Evolutionary conservation across 2,113 vertebrate species (phyloP).

Genomic region (Engystomops pustulosus): DNA sequence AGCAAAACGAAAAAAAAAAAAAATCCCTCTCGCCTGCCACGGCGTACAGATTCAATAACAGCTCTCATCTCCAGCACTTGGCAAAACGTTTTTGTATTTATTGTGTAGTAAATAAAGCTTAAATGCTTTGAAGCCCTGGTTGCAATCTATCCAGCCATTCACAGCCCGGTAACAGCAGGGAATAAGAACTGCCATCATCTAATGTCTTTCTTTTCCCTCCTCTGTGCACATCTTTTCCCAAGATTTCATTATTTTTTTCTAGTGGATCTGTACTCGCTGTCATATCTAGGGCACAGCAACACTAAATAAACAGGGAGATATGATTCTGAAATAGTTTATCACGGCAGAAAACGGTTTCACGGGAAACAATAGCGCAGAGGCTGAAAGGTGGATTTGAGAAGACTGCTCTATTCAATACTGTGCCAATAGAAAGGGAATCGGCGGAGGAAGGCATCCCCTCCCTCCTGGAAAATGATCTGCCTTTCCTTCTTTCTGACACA

Average conservation of each 20-base stretch:
- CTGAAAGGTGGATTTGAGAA: constrained; percentile 59
- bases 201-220: constrained; percentile 61
- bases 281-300: constrained; percentile 65
- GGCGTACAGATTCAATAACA: constrained; percentile 45
- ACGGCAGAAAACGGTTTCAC: constrained; percentile 54
- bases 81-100: constrained; percentile 64
- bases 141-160: constrained; percentile 63
- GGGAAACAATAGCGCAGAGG: constrained; percentile 44
- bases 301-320: constrained; percentile 61
- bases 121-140: constrained; percentile 65
- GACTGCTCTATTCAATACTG: constrained; percentile 46
- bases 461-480: constrained; percentile 47
- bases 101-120: constrained; percentile 67
- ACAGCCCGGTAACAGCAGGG: constrained; percentile 64
- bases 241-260: constrained; percentile 68
- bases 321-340: constrained; percentile 62
- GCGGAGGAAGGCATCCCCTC: neutral
- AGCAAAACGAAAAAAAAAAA: constrained; percentile 60
- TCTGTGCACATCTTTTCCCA: constrained; percentile 59
- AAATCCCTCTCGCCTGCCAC: constrained; percentile 36
- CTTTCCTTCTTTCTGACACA: constrained; percentile 23
- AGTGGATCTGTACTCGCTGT: constrained; percentile 61
- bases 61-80: constrained; percentile 60
- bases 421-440: constrained; percentile 49
- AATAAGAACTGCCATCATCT: constrained; percentile 66